Conservation (phyloP, 2,797 vertebrate genomes). For the Rhynchonycteris naso region DNA sequence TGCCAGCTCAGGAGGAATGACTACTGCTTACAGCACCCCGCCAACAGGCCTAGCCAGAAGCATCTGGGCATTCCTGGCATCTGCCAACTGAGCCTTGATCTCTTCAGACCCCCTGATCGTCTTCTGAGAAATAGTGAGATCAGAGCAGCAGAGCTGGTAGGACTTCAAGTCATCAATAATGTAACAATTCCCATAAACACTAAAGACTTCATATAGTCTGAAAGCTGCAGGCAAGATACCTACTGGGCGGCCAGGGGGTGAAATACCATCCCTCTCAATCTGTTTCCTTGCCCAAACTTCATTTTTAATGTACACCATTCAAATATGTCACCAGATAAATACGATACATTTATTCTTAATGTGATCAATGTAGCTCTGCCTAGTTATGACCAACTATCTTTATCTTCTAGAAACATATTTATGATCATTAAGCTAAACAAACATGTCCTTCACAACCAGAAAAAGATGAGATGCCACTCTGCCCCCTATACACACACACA, state of each 20-base stretch:
- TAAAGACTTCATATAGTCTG: constrained; percentile 38
- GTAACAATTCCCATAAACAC: constrained; percentile 49
- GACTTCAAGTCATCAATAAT: constrained; percentile 69
- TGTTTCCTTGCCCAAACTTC: constrained; percentile 61
- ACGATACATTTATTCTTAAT: constrained; percentile 42
- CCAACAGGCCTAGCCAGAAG: not conserved
- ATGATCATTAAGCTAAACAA: constrained; percentile 50
- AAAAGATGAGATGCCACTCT: constrained; percentile 21
- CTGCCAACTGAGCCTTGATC: constrained; percentile 60
- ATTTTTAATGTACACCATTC: constrained; percentile 48
- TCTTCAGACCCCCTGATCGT: constrained; percentile 49
- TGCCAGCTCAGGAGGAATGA: not conserved
- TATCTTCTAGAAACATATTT: constrained; percentile 51
- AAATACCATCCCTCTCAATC: constrained; percentile 43
- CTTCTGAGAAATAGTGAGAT: constrained; percentile 63
- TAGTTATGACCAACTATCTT: not conserved
- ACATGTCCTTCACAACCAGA: not conserved
- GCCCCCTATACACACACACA: not conserved
- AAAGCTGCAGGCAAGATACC: constrained; percentile 48
- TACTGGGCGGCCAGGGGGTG: not conserved
- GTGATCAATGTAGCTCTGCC: constrained; percentile 8
- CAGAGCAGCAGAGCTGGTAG: not conserved
- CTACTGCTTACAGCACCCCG: not conserved
- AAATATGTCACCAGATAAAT: constrained; percentile 15
- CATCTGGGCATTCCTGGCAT: constrained; percentile 48